Evolutionary conservation across 2,888 invertebrate species (phyloP).

Genomic region (Aspidapion aeneum): DNA sequence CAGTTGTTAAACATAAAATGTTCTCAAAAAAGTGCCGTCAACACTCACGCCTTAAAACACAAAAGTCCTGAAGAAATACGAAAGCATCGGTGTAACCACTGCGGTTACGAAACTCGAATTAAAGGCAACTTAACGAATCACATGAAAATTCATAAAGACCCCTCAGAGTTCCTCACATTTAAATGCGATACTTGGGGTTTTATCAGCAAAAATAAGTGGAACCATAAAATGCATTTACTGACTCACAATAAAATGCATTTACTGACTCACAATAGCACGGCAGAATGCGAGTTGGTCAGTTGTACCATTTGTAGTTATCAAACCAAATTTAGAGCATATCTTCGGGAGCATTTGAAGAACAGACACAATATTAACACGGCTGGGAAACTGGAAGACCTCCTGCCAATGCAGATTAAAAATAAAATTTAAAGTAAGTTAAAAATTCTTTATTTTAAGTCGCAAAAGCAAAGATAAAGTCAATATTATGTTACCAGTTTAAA

Average conservation of each 20-base stretch:
- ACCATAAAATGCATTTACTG: not conserved
- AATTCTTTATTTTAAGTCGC: too few species aligned
- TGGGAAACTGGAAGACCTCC: not conserved
- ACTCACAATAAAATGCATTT: too few species aligned
- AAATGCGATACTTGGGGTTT: not conserved
- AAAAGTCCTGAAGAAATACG: not conserved
- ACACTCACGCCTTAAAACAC: too few species aligned
- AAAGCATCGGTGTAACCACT: not conserved
- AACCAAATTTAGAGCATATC: not conserved
- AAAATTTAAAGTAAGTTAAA: too few species aligned
- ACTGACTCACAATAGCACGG: not conserved
- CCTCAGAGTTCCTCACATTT: not conserved
- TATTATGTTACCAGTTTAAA: too few species aligned
- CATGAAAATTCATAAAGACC: not conserved
- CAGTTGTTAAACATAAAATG: too few species aligned
- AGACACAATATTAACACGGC: not conserved
- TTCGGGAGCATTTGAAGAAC: not conserved
- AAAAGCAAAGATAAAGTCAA: too few species aligned
- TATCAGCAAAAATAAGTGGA: not conserved
- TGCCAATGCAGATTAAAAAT: not conserved
- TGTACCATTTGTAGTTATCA: not conserved
- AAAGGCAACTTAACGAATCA: not conserved
- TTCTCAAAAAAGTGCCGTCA: too few species aligned
- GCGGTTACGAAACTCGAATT: not conserved
- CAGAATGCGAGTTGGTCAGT: not conserved